A percentile compares a stretch with the other conserved stretches of the same genome.
Conservation (phyloP, 2,113 vertebrate genomes). For the Eudyptes chrysolophus region DNA sequence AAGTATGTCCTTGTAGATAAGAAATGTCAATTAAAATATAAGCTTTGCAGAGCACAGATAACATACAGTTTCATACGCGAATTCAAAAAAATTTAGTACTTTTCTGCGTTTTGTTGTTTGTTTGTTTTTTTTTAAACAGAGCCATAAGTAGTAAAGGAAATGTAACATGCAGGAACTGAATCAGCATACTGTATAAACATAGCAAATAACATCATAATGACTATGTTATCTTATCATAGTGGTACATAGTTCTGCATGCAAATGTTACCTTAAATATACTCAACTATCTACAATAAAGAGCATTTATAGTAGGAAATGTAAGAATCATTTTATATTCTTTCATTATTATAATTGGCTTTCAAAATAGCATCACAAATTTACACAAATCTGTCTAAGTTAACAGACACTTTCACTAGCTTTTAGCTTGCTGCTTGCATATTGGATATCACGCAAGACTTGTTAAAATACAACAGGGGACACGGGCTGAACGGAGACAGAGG, state of each 20-base stretch:
- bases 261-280: background rate
- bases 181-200: background rate
- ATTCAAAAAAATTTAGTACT: background rate
- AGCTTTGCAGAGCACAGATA: slow-evolving; percentile 15
- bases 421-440: background rate
- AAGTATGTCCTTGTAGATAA: slow-evolving; percentile 36
- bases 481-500: background rate
- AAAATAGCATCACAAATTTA: background rate
- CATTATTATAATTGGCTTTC: background rate
- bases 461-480: background rate
- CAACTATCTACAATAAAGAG: background rate
- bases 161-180: background rate
- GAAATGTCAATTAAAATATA: slow-evolving; percentile 39
- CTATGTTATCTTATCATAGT: slow-evolving; percentile 15
- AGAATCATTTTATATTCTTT: background rate
- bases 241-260: background rate
- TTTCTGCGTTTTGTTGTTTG: background rate
- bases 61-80: background rate
- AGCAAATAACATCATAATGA: background rate
- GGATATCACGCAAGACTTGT: background rate
- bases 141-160: background rate
- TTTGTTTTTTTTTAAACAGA: background rate
- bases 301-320: background rate
- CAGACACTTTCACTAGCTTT: background rate
- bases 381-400: background rate